A percentile compares a stretch with the other conserved stretches of the same genome.
These are phyloP conservation scores for Operophtera brumata DNA, from an alignment of 2,888 invertebrate genomes.

Conservation along the genomic window DNA sequence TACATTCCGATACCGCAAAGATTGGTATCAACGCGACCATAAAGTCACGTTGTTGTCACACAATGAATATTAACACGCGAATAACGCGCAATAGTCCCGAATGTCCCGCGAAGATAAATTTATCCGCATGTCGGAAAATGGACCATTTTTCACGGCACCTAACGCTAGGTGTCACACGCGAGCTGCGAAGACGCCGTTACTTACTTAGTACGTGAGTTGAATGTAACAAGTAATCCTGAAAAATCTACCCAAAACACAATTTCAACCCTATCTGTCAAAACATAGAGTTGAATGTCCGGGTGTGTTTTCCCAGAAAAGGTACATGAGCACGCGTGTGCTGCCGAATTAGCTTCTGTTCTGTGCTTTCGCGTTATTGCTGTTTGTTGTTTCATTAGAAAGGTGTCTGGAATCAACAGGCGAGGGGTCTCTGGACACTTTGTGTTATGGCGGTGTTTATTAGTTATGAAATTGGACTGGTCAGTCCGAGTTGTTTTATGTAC, in stretches of 20 bases:
- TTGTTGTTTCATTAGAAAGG: conserved; percentile 43
- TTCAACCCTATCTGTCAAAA: conserved; percentile 4
- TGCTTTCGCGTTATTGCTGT: conserved; percentile 43
- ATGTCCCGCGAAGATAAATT: conserved; percentile 74
- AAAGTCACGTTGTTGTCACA: conserved; percentile 55
- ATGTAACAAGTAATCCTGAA: conserved; percentile 54
- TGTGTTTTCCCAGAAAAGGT: conserved; percentile 24
- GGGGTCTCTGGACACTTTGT: conserved; percentile 23
- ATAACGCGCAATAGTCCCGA: conserved; percentile 69
- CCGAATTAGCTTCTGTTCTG: conserved; percentile 59
- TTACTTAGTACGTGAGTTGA: conserved; percentile 65
- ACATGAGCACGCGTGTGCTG: conserved; percentile 43
- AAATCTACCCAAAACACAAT: conserved; percentile 29
- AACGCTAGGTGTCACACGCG: conserved; percentile 72
- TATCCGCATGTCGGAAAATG: conserved; percentile 72
- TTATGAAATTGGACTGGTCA: conserved; percentile 17
- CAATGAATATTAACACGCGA: conserved; percentile 77
- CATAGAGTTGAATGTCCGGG: conserved; percentile 3
- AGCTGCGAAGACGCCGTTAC: conserved; percentile 74
- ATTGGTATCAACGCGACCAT: conserved; percentile 24
- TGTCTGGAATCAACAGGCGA: conserved; percentile 38
- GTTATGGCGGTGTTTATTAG: conserved; percentile 24
- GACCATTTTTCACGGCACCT: conserved; percentile 78
- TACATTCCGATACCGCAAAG: conserved; percentile 21
- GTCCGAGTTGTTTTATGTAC: neutral